Base-by-base conservation (phyloP, 2,797 vertebrate genomes). In the Zenarchopterus dispar region DNA sequence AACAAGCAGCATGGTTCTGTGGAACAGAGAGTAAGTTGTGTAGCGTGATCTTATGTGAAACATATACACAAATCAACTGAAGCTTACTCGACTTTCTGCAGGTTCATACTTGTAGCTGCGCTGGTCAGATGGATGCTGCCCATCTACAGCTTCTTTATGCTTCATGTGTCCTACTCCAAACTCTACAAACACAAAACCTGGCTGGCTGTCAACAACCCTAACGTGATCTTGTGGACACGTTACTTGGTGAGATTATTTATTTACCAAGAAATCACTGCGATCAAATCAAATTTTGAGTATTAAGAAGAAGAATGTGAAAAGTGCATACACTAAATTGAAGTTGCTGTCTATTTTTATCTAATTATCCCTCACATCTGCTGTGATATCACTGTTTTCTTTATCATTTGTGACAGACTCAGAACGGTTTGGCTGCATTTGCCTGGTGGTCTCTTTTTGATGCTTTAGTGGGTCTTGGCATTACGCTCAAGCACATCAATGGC, bases 401-500 rank as follows among this genome's bases (percentile, higher is more conserved):
- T 22, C 15, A 21, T 51, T 33, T 28, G 36, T 47, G 11, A 0
- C 63, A 93, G 91, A 86, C 77, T 26, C 92, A 93, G 73, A 93
- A 92, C 6, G 88, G 91, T 24, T 36, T 93, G 59, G 90, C 89
- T 7, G 19, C 66, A 39, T 93, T 90, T 58, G 79, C 85, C 44
- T 89, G 88, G 73, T 93, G 89, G 91, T 79, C 84, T 42, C 75
- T 90, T 1, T 3, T 91, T 58, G 81, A 89, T 8, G 76, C 88
- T 33, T 10, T 81, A 31, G n/a, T 91, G 19, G 73, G 64, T 56
- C 18, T 89, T 28, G 92, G 91, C 0, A 2, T 91, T 0, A 50
- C 88, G 33, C 56, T 93, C 7, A 88, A 89, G 49, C 88, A 89
- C 60, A 45, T 53, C 4, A 58, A 45, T 1, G 36, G 41, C 1